Percentiles rank a stretch among this genome's conserved stretches.
phyloP scores from a whole-genome alignment of 2,113 vertebrate genomes.

The Tupaia chinensis region DNA sequence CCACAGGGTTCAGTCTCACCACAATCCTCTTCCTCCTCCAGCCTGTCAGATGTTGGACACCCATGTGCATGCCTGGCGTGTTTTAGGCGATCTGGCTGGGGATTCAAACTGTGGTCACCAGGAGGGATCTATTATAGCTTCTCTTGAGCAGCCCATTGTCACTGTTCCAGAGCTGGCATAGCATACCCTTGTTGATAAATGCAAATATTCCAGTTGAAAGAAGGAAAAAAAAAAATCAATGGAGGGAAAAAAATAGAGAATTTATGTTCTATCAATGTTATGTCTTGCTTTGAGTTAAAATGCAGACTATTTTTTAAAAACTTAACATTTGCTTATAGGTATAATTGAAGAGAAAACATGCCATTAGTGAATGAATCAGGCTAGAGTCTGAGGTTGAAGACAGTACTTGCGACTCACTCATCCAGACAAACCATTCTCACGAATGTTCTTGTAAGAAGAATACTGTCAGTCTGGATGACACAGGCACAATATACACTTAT shows the following conservation, averaged over 20 bases:
- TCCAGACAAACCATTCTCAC: neutral
- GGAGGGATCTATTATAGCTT: too few relatives aligned
- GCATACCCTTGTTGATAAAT: conserved; percentile 35
- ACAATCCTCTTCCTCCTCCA: too few relatives aligned
- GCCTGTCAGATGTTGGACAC: too few relatives aligned
- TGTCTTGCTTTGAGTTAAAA: conserved; percentile 41
- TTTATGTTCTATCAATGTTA: neutral
- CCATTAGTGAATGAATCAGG: conserved; percentile 11
- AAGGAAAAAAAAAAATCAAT: conserved; percentile 35
- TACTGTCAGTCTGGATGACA: neutral
- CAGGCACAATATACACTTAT: conserved; percentile 11
- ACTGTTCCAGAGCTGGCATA: too few relatives aligned
- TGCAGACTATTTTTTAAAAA: neutral
- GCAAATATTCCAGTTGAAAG: conserved; percentile 26
- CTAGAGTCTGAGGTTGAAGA: conserved; percentile 11
- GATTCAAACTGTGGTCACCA: too few relatives aligned
- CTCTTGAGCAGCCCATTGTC: too few relatives aligned
- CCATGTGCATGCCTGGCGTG: too few relatives aligned
- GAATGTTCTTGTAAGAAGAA: neutral
- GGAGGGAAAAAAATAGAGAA: neutral
- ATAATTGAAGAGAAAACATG: conserved; percentile 6
- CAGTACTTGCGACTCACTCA: neutral
- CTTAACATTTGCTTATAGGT: neutral
- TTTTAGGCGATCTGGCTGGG: too few relatives aligned
- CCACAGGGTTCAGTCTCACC: too few relatives aligned